Evolutionary conservation across 2,888 invertebrate species (phyloP), one percentile per base, ranked within the genome.

Genomic region (Erebia aethiops): DNA sequence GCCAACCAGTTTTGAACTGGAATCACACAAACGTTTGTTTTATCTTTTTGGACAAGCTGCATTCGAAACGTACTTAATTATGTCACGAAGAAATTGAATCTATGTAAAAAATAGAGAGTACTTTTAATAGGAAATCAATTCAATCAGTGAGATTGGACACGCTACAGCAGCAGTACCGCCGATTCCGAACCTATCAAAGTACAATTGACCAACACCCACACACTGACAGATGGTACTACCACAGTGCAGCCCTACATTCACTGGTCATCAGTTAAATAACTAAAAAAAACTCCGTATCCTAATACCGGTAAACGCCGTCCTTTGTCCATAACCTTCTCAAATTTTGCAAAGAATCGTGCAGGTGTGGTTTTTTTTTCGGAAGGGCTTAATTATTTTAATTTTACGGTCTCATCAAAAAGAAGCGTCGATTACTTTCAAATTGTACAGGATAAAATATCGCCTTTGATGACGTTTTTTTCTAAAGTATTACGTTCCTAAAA

Each of bases 251-350:
- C 14, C 68, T n/a, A 67, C 9, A 43, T 18, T 43, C 14, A 46
- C 35, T 13, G 13, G 56, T 61, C 16, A 16, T 43, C 10, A 43
- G 16, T 16, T 9, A 3, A 18, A 16, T 2, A n/a, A 9, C 1
- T 16, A 61, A 10, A 54, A 54, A 54, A 18, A 14, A 1, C 49
- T 41, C 35, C 16, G 41, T 58, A 60, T 11, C 21, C 21, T 11
- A 10, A 11, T 60, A 18, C 16, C 41, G 13, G 10, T 61, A 61
- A 16, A 49, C 49, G 14, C 21, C 8, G 52, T 68, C 87, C 84
- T 88, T 89, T 87, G 84, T 85, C 79, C 82, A 87, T 89, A 91
- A 91, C 83, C 86, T 84, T 92, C 90, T 92, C 91, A 80, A 84
- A 87, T 93, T 91, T 81, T 74, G 77, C 80, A 81, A 88, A 89